Evolutionary conservation across 2,113 vertebrate genomes (phyloP).

Genomic region (Mystacornis crossleyi): DNA sequence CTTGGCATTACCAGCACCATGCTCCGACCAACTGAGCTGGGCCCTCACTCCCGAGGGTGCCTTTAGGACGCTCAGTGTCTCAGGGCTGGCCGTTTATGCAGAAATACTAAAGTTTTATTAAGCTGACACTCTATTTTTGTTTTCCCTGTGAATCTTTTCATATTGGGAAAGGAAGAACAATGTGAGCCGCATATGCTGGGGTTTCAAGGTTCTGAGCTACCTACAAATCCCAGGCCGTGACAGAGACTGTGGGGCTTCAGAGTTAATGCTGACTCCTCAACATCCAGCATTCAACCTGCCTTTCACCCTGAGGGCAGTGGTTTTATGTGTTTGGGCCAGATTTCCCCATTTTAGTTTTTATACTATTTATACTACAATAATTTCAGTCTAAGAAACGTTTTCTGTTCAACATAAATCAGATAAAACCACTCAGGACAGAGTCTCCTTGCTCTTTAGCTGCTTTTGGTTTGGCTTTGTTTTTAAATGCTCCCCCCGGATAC

Average conservation of each 20-base stretch:
- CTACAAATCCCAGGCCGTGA: not conserved
- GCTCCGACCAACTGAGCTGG: not conserved
- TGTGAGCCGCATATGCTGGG: not conserved
- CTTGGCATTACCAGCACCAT: rapidly evolving
- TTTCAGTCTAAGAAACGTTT: not conserved
- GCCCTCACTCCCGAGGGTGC: rapidly evolving
- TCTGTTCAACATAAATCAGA: not conserved
- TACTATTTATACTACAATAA: not conserved
- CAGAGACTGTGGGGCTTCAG: not conserved
- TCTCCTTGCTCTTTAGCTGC: not conserved
- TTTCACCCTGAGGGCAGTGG: not conserved
- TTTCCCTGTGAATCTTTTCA: not conserved
- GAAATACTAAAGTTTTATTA: not conserved
- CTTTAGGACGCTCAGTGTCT: not conserved
- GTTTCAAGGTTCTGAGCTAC: not conserved
- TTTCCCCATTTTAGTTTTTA: not conserved
- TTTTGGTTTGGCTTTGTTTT: not conserved
- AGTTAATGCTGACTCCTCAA: not conserved
- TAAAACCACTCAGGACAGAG: not conserved
- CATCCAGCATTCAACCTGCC: not conserved
- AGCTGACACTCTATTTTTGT: not conserved
- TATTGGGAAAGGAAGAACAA: not conserved
- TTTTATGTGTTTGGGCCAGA: not conserved
- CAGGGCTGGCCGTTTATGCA: not conserved
- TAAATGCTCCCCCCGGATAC: not conserved